These are phyloP conservation scores for Stylophora pistillata DNA, from an alignment of 64 coral and sea anemone species.

Conservation along the genomic window DNA sequence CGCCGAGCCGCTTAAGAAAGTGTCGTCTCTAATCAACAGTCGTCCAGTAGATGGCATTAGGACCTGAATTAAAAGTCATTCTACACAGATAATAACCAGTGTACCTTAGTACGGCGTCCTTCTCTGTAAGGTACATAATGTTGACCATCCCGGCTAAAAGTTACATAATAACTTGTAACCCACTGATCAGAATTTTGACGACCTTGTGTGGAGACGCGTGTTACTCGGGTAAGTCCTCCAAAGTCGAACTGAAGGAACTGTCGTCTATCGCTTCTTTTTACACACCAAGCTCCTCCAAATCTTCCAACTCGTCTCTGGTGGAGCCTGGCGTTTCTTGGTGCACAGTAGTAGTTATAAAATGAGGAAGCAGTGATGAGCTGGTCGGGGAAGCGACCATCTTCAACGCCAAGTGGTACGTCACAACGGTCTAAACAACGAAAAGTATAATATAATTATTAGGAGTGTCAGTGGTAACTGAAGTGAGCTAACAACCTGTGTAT, in stretches of 20 bases:
- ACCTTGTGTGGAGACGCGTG: constrained; percentile 71
- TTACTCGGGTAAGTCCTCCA: constrained; percentile 62
- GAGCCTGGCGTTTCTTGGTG: constrained; percentile 51
- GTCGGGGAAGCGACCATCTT: constrained; percentile 83
- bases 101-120: constrained; percentile 41
- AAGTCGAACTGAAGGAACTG: constrained; percentile 85
- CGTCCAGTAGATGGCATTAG: too few relatives aligned
- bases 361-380: constrained; percentile 76
- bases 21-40: too few relatives aligned
- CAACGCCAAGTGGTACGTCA: constrained; percentile 75
- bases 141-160: constrained; percentile 71
- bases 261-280: constrained; percentile 6
- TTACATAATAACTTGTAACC: constrained; percentile 77
- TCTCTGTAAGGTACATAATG: constrained; percentile 51
- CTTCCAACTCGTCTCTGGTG: constrained; percentile 33
- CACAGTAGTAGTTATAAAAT: constrained; percentile 49
- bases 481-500: too few relatives aligned
- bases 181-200: constrained; percentile 76
- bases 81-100: background rate
- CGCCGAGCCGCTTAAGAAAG: too few relatives aligned
- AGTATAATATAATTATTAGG: too few relatives aligned
- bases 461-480: too few relatives aligned
- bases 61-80: too few relatives aligned
- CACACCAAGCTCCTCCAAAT: constrained; percentile 54
- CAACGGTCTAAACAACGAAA: constrained; percentile 27